Conservation (phyloP, 2,797 vertebrate species). For the Gymnoscopelus braueri region DNA sequence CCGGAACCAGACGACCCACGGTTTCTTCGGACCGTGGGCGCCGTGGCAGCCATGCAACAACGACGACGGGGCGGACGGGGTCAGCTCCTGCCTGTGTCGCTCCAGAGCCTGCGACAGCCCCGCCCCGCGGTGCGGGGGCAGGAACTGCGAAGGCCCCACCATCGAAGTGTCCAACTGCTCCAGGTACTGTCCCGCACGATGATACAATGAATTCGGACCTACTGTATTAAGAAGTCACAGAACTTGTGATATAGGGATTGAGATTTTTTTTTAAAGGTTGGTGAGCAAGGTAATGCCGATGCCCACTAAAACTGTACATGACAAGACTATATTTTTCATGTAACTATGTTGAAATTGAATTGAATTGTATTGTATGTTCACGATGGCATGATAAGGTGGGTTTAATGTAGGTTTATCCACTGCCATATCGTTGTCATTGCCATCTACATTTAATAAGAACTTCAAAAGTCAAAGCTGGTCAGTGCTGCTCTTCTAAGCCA, state of each 20-base stretch:
- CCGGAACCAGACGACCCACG: slow-evolving; percentile 90
- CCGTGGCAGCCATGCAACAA: slow-evolving; percentile 95
- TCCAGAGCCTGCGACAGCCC: slow-evolving; percentile 92
- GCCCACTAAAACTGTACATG: background rate
- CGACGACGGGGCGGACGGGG: slow-evolving; percentile 87
- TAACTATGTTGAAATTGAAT: no score
- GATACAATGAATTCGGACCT: background rate
- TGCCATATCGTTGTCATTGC: background rate
- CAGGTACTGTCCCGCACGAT: slow-evolving; percentile 75
- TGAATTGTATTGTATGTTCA: background rate
- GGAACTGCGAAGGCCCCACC: slow-evolving; percentile 86
- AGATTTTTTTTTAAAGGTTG: background rate
- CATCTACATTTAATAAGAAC: background rate
- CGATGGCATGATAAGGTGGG: background rate
- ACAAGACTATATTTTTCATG: no score
- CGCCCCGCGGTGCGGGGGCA: slow-evolving; percentile 90
- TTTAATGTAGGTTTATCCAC: background rate
- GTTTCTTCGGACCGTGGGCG: slow-evolving; percentile 90
- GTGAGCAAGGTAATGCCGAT: background rate
- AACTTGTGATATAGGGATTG: background rate
- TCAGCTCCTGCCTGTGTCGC: slow-evolving; percentile 91
- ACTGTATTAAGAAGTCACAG: background rate
- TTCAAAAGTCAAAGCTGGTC: background rate
- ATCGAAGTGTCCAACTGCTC: slow-evolving; percentile 98
- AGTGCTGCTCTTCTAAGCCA: background rate